Evolutionary conservation across 2,888 invertebrate species (phyloP).

Genomic region (Pollenia angustigena): DNA sequence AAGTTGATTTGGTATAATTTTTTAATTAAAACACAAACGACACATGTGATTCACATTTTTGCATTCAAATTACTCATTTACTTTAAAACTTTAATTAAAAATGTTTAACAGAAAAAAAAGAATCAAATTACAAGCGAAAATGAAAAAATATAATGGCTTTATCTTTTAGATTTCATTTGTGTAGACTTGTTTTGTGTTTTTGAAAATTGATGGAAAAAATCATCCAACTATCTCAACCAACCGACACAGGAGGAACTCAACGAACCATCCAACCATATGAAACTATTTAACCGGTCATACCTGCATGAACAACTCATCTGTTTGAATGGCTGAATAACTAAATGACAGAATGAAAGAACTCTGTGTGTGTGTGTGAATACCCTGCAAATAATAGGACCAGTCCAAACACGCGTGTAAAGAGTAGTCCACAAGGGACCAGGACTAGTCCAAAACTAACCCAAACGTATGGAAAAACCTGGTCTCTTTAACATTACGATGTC

Average conservation of each 20-base stretch:
- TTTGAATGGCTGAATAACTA: slow-evolving; percentile 30
- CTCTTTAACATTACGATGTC: too few species aligned
- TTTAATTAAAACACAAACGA: slow-evolving; percentile 45
- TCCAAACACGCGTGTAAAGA: too few species aligned
- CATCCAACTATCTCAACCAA: slow-evolving; percentile 16
- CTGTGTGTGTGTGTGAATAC: too few species aligned
- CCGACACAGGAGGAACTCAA: slow-evolving; percentile 17
- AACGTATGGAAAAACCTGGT: too few species aligned
- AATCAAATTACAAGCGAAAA: too few species aligned
- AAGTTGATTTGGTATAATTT: neutral
- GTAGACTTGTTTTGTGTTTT: neutral
- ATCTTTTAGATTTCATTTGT: too few species aligned
- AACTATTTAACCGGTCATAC: slow-evolving; percentile 33
- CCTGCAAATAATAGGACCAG: too few species aligned
- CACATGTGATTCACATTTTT: slow-evolving; percentile 64
- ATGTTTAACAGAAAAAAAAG: neutral
- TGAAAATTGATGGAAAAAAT: too few species aligned
- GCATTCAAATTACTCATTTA: slow-evolving; percentile 63
- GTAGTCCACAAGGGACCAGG: too few species aligned
- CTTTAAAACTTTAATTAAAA: slow-evolving; percentile 1
- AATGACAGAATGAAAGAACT: slow-evolving; percentile 1
- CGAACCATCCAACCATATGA: slow-evolving; percentile 52
- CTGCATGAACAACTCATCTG: slow-evolving; percentile 54
- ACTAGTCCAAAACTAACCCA: too few species aligned
- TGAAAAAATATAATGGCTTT: too few species aligned